A percentile compares a stretch with the other conserved stretches of the same genome.
Conservation (phyloP, 2,797 vertebrate species). For the Micrastur ruficollis region DNA sequence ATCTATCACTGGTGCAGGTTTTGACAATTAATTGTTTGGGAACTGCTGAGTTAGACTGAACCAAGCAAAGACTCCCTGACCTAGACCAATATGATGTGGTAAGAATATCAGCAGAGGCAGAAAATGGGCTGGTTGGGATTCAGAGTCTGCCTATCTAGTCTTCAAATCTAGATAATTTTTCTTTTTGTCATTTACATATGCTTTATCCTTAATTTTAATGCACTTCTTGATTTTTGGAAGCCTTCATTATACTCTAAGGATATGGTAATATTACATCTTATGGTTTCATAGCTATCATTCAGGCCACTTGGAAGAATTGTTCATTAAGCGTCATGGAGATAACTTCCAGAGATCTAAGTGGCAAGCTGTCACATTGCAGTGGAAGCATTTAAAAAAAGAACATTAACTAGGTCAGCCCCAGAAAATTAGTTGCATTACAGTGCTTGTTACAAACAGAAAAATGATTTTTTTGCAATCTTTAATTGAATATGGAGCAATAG, state of each 20-base stretch:
- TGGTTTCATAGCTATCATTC: conserved; percentile 21
- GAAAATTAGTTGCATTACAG: background rate
- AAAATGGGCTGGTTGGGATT: background rate
- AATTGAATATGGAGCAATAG: background rate
- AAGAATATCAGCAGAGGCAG: conserved; percentile 4
- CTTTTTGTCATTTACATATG: conserved; percentile 23
- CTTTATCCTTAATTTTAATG: conserved; percentile 27
- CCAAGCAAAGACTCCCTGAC: background rate
- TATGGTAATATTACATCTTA: conserved; percentile 13
- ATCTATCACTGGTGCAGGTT: background rate
- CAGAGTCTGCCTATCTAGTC: background rate
- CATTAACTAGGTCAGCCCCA: conserved; percentile 30
- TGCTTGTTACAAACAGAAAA: conserved; percentile 5
- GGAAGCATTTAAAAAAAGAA: conserved; percentile 49
- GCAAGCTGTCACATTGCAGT: conserved; percentile 25
- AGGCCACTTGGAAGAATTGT: conserved; percentile 32
- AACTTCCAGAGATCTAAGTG: conserved; percentile 50
- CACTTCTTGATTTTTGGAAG: conserved; percentile 35
- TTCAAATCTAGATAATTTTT: conserved; percentile 16
- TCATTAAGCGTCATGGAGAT: conserved; percentile 42
- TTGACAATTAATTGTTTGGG: conserved; percentile 31
- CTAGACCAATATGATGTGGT: background rate
- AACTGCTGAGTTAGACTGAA: background rate
- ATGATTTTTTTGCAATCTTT: background rate
- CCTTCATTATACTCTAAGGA: conserved; percentile 18